Base-by-base conservation (phyloP, 37 sponge, comb jelly and placozoan species). In the Geodia barretti region DNA sequence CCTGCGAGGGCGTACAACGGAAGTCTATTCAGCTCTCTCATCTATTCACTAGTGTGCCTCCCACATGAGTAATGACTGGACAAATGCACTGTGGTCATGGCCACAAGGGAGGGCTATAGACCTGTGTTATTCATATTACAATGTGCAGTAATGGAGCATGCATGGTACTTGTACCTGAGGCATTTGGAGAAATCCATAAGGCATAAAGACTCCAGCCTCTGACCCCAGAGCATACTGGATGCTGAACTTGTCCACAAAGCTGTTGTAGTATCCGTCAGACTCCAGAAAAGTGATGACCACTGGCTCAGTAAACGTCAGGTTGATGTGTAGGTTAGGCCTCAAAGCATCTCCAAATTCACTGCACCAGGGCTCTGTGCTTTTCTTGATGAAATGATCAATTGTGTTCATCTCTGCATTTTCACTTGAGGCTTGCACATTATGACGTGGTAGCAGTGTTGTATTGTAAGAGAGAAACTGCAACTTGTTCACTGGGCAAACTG, bases 301-400 rank as follows among this genome's bases (percentile, higher is more conserved):
- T 2, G 82, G 82, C 43, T 82, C 65, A 4, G 82, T 82, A 73
- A 82, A 82, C 43, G 30, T 82, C 73, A 82, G 30, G 11, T 73
- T 72, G 4, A 82, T 26, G 34, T 63, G 61, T 20, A 71, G 64
- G 1, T 62, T 72, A 4, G 61, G 29, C 14, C 4, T 24, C 0
- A 5, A 8, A 19, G 4, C 43, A 4, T 11, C 31, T 11, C 29
- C 31, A 1, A 30, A 9, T 8, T 61, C 72, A 24, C 72, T 59
- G 30, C 82, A 82, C 82, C 82, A 82, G 0, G 64, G 59, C 14
- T 4, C 59, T n/a, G 41, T 21, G 42, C 1, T 41, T n/a, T 39
- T 17, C 3, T 62, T 1, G 43, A 82, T 28, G 35, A 82, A 62
- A 62, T 73, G 35, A 7, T 41, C 65, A 4, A 60, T 32, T 25